phyloP scores from a whole-genome alignment of 2,113 vertebrate species.

The Ardeotis arabs region DNA sequence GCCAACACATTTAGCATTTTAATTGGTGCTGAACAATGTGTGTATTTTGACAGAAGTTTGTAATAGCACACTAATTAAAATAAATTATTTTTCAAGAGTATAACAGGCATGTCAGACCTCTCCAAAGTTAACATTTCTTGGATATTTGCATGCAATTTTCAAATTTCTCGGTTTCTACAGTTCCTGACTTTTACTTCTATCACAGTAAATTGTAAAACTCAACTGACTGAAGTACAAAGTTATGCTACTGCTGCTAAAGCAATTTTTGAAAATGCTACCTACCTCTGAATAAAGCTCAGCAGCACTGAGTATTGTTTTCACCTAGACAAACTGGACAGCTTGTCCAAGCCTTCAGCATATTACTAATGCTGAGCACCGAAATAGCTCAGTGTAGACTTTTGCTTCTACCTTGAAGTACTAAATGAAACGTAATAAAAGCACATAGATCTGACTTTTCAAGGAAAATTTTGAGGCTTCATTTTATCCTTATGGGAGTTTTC shows the following conservation, averaged over 20 bases:
- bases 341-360: background rate
- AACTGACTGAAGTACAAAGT: background rate
- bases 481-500: background rate
- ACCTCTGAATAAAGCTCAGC: background rate
- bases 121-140: background rate
- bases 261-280: background rate
- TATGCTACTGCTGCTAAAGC: background rate
- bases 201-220: background rate
- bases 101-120: background rate
- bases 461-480: background rate
- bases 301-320: background rate
- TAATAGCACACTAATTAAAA: background rate
- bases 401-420: background rate
- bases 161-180: background rate
- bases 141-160: background rate
- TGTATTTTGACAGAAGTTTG: slow-evolving; percentile 12
- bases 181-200: background rate
- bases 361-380: background rate
- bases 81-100: background rate
- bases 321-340: background rate
- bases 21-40: background rate
- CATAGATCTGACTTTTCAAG: background rate
- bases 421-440: background rate
- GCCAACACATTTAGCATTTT: background rate
- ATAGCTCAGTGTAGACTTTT: background rate